Conservation (phyloP, 2,113 vertebrate species). For the Todiramphus saurophagus region DNA sequence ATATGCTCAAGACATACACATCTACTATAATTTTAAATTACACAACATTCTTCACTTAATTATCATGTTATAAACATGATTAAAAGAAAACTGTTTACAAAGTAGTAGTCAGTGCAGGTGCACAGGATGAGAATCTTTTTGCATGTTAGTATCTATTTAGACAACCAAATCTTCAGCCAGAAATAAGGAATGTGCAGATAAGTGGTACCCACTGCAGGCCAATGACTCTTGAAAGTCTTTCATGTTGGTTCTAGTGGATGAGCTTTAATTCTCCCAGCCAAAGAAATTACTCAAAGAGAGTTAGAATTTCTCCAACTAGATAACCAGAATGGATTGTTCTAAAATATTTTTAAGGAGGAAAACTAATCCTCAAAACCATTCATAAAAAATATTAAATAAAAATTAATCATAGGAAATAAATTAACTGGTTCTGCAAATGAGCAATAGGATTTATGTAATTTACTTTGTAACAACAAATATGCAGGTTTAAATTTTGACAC, state of each 20-base stretch:
- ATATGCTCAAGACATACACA: background rate
- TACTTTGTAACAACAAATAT: background rate
- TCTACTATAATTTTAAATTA: background rate
- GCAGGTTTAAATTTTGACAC: background rate
- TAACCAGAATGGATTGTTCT: background rate
- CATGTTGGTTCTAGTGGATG: background rate
- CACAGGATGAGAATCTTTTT: background rate
- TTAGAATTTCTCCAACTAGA: background rate
- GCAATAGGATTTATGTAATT: background rate
- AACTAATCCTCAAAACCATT: background rate
- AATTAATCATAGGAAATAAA: background rate
- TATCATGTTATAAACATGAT: background rate
- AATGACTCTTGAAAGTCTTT: background rate
- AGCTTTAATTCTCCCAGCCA: background rate
- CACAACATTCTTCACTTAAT: background rate
- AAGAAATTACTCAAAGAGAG: background rate
- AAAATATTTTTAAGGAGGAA: background rate
- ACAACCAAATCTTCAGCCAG: background rate
- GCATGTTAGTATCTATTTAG: background rate
- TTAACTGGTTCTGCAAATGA: background rate
- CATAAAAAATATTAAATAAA: background rate
- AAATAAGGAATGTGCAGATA: background rate
- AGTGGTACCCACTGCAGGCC: background rate
- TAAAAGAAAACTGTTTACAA: background rate
- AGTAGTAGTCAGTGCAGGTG: background rate